Evolutionary conservation across 2,797 vertebrate species (phyloP).

Genomic region (Sciurus vulgaris): DNA sequence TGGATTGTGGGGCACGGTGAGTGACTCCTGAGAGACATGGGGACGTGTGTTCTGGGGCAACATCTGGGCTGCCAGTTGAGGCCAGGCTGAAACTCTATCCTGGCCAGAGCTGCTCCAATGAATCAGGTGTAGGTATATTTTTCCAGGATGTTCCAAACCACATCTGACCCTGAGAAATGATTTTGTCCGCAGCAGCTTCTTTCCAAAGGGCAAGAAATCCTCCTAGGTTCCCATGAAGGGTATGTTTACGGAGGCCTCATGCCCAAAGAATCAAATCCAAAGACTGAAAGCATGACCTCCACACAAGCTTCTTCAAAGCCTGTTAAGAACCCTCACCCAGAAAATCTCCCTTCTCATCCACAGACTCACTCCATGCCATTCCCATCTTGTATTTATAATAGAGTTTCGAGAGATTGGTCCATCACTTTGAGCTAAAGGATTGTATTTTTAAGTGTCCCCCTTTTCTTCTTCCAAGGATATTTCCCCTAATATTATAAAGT

Average conservation of each 20-base stretch:
- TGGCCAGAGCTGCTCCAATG: slow-evolving; percentile 83
- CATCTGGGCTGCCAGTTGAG: slow-evolving; percentile 86
- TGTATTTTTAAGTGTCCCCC: slow-evolving; percentile 74
- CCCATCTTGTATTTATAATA: slow-evolving; percentile 77
- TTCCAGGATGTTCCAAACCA: slow-evolving; percentile 88
- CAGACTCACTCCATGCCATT: slow-evolving; percentile 26
- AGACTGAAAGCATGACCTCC: slow-evolving; percentile 77
- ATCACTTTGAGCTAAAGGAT: slow-evolving; percentile 70
- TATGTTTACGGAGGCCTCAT: slow-evolving; percentile 87
- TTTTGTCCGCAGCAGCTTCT: slow-evolving; percentile 85
- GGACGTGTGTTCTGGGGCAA: slow-evolving; percentile 72
- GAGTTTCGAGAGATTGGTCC: slow-evolving; percentile 79
- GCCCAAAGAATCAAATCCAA: slow-evolving; percentile 86
- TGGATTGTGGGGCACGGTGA: slow-evolving; percentile 80
- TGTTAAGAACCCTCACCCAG: slow-evolving; percentile 78
- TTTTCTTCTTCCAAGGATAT: slow-evolving; percentile 51
- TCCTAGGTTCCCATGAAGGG: slow-evolving; percentile 78
- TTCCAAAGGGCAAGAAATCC: slow-evolving; percentile 80
- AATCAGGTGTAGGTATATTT: slow-evolving; percentile 90
- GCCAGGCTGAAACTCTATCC: slow-evolving; percentile 87
- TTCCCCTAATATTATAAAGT: slow-evolving; percentile 74
- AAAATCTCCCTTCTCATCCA: slow-evolving; percentile 82
- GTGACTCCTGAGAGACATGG: slow-evolving; percentile 71
- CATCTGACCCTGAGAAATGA: slow-evolving; percentile 87
- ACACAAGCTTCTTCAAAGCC: slow-evolving; percentile 85